Conservation (phyloP, 2,113 vertebrate species). For the Trematomus loennbergii region DNA sequence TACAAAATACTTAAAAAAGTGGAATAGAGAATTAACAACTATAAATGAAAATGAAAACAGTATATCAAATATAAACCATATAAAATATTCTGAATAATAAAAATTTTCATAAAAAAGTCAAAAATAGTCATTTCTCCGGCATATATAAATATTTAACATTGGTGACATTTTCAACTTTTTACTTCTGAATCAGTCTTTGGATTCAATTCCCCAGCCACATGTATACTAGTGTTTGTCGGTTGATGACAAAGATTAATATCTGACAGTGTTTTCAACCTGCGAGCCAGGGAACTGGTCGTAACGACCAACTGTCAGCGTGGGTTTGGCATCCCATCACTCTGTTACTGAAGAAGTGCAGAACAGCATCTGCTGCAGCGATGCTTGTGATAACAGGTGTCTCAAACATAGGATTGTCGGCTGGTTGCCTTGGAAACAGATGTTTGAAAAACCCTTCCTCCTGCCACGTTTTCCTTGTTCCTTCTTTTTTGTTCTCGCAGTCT, state of each 20-base stretch:
- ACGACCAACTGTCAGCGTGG: slow-evolving; percentile 57
- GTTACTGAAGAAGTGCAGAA: slow-evolving; percentile 51
- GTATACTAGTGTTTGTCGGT: slow-evolving; percentile 59
- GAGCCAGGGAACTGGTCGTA: slow-evolving; percentile 50
- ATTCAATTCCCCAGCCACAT: slow-evolving; percentile 46
- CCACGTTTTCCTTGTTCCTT: slow-evolving; percentile 36
- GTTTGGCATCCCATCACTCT: slow-evolving; percentile 65
- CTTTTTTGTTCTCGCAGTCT: slow-evolving; percentile 21
- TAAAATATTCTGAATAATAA: too few relatives aligned
- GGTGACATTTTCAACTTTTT: slow-evolving; percentile 20
- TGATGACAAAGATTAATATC: slow-evolving; percentile 59
- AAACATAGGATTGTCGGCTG: slow-evolving; percentile 45
- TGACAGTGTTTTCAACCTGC: slow-evolving; percentile 42
- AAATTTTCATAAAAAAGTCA: too few relatives aligned
- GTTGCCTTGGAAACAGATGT: slow-evolving; percentile 77
- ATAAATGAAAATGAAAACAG: too few relatives aligned
- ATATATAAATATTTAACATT: slow-evolving; percentile 47
- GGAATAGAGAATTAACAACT: too few relatives aligned
- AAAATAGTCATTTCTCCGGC: slow-evolving; percentile 12
- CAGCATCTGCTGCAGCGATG: slow-evolving; percentile 65
- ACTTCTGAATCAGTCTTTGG: slow-evolving; percentile 10
- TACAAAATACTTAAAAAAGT: too few relatives aligned
- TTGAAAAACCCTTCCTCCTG: slow-evolving; percentile 47
- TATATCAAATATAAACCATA: too few relatives aligned
- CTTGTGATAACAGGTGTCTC: slow-evolving; percentile 76